Evolutionary conservation across 2,888 invertebrate genomes (phyloP), one percentile per base, ranked within the genome.

Genomic region (Cantharis lateralis): DNA sequence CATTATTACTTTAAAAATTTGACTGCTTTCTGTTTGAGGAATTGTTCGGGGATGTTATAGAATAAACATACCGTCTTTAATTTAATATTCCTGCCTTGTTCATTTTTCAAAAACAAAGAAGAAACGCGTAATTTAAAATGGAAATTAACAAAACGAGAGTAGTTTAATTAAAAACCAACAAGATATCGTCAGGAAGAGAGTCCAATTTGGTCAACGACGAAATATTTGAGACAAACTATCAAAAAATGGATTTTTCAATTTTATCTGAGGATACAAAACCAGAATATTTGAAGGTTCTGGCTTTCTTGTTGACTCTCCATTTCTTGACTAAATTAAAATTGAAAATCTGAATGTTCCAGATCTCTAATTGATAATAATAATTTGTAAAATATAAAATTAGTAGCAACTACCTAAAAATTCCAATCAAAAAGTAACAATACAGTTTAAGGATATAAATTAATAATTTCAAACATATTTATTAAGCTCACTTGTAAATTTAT

Each of bases 401-500:
- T n/a, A n/a, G n/a, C n/a, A n/a, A n/a, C n/a, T n/a, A n/a, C n/a
- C n/a, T n/a, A n/a, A n/a, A n/a, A n/a, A n/a, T n/a, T n/a, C n/a
- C 24, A 71, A 62, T 71, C 62, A 71, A 70, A 32, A 11, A 20
- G 24, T 26, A 24, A 71, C 26, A 63, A 63, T 63, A 16, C 16
- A 18, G 18, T 18, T 63, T 18, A 66, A 24, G 13, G 64, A 24
- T 20, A 66, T 66, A 66, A 66, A 66, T 66, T 66, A 66, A 66
- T 66, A 66, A 66, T 66, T 66, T 66, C 24, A 0, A 66, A 66
- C 24, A 66, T 66, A 66, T 66, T 66, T 66, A 66, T 66, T 66
- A 66, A 24, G 24, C 20, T 66, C 64, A 66, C 64, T 64, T 28
- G 64, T 48, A 72, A 32, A 32, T 63, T 74, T 74, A 77, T 77